These are phyloP conservation scores for Oeneis ivallda DNA, from an alignment of 2,888 invertebrate species.

Conservation along the genomic window DNA sequence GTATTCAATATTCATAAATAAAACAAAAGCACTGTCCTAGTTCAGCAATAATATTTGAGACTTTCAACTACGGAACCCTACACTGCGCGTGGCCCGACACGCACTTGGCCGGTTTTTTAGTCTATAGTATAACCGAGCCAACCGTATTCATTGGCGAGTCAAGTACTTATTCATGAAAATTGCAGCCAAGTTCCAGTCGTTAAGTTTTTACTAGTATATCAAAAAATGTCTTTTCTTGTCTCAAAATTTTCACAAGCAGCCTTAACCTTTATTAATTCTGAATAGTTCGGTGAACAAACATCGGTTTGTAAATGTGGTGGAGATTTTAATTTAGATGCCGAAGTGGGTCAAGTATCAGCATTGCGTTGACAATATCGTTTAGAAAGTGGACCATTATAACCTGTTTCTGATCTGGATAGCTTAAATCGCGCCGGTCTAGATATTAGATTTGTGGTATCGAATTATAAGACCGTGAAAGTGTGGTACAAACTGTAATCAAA, in stretches of 20 bases:
- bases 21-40: no score
- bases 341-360: conserved; percentile 45
- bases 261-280: conserved; percentile 28
- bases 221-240: conserved; percentile 16
- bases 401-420: conserved; percentile 44
- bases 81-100: no score
- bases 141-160: no score
- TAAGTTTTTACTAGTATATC: conserved; percentile 7
- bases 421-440: conserved; percentile 20
- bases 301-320: conserved; percentile 26
- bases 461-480: conserved; percentile 22
- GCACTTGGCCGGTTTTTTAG: no score
- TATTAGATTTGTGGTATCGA: conserved; percentile 13
- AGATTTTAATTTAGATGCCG: conserved; percentile 33
- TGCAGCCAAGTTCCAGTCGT: neutral
- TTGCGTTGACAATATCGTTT: conserved; percentile 45
- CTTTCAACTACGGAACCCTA: no score
- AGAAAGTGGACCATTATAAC: conserved; percentile 46
- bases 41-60: no score
- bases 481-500: conserved; percentile 13
- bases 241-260: conserved; percentile 17
- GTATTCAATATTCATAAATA: no score
- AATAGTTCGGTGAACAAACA: conserved; percentile 22
- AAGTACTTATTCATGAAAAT: neutral
- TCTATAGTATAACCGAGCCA: no score